Evolutionary conservation across 2,797 vertebrate genomes (phyloP).

Genomic region (Sylvilagus floridanus): DNA sequence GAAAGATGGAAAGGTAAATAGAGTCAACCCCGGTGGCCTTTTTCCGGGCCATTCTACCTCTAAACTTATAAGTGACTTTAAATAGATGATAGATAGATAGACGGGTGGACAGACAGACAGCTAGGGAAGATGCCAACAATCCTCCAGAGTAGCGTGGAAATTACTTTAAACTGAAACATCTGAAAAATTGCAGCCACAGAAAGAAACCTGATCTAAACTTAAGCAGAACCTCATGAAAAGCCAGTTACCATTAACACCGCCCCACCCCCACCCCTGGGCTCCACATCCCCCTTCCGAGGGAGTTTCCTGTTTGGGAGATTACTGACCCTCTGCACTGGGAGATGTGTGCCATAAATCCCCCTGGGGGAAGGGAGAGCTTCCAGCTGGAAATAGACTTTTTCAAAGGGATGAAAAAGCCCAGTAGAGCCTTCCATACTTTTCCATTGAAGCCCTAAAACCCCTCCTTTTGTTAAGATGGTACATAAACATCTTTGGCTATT

Average conservation of each 20-base stretch:
- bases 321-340: slow-evolving; percentile 61
- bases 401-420: slow-evolving; percentile 18
- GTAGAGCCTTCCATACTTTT: slow-evolving; percentile 15
- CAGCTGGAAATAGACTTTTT: slow-evolving; percentile 51
- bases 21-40: neutral
- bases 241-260: slow-evolving; percentile 43
- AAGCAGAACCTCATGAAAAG: slow-evolving; percentile 44
- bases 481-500: slow-evolving; percentile 41
- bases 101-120: neutral
- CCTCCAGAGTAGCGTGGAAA: slow-evolving; percentile 37
- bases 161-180: slow-evolving; percentile 67
- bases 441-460: neutral
- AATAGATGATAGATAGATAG: neutral
- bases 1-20: neutral
- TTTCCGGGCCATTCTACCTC: slow-evolving; percentile 9
- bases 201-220: slow-evolving; percentile 64
- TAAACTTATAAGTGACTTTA: slow-evolving; percentile 39
- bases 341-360: slow-evolving; percentile 52
- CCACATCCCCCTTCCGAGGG: neutral
- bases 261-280: no score
- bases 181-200: slow-evolving; percentile 71
- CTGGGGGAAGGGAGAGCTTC: neutral
- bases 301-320: slow-evolving; percentile 69
- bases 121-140: neutral
- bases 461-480: slow-evolving; percentile 30